Conservation (phyloP, 2,113 vertebrate genomes). For the Coregonus clupeaformis region DNA sequence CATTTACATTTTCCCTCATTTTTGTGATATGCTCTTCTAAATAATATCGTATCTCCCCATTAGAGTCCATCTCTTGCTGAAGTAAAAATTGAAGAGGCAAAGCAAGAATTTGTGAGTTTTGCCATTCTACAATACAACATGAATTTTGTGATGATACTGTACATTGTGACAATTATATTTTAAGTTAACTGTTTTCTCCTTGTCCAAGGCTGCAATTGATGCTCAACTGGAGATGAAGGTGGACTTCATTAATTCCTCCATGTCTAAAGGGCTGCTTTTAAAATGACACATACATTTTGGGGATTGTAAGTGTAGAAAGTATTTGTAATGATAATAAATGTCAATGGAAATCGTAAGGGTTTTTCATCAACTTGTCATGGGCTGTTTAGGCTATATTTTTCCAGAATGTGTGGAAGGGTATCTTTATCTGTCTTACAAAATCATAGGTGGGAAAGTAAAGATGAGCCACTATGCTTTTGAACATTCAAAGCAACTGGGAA, state of each 20-base stretch:
- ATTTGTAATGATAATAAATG: conserved; percentile 5
- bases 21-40: not conserved
- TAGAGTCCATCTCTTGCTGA: conserved; percentile 80
- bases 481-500: too few species aligned
- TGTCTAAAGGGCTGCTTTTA: conserved; percentile 28
- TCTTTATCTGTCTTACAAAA: not conserved
- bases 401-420: not conserved
- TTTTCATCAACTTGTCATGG: not conserved
- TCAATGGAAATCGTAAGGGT: not conserved
- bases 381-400: too few species aligned
- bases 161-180: not conserved
- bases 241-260: conserved; percentile 58
- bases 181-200: conserved; percentile 22
- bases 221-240: conserved; percentile 71
- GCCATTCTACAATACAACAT: too few species aligned
- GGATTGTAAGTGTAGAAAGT: not conserved
- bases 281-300: conserved; percentile 16
- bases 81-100: conserved; percentile 86
- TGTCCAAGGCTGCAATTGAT: conserved; percentile 73
- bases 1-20: not conserved
- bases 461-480: too few species aligned
- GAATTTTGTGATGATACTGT: not conserved
- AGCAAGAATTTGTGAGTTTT: conserved; percentile 79
- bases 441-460: not conserved
- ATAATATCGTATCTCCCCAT: not conserved